Conservation (phyloP, 2,888 invertebrate species). For the Syrista parreyssii region DNA sequence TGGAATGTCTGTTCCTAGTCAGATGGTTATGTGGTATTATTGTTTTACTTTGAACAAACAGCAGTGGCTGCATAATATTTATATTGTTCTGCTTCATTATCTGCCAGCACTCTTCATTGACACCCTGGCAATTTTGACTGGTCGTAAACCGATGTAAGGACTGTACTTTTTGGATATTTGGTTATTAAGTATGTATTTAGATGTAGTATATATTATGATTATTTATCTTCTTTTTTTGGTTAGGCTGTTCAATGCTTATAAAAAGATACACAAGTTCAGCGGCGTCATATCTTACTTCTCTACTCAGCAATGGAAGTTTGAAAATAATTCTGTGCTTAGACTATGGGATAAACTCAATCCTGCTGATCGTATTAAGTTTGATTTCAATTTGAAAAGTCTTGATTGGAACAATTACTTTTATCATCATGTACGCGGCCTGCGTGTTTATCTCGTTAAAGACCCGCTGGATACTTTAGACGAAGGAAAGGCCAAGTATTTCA, state of each 20-base stretch:
- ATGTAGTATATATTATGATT: background rate
- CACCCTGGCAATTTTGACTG: constrained; percentile 66
- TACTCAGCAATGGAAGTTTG: constrained; percentile 79
- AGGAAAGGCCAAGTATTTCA: constrained; percentile 67
- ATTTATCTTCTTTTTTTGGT: background rate
- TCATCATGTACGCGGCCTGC: constrained; percentile 75
- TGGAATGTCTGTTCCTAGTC: constrained; percentile 70
- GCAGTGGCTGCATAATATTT: constrained; percentile 69
- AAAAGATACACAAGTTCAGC: constrained; percentile 78
- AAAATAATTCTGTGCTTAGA: constrained; percentile 70
- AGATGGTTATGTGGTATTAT: constrained; percentile 74
- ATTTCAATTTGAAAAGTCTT: constrained; percentile 76
- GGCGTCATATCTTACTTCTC: constrained; percentile 82
- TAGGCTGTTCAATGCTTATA: constrained; percentile 79
- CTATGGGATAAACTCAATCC: constrained; percentile 72
- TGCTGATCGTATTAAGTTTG: constrained; percentile 73
- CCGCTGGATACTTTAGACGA: constrained; percentile 76
- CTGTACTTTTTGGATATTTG: background rate
- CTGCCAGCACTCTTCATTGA: constrained; percentile 73
- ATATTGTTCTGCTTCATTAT: constrained; percentile 70
- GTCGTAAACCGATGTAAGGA: constrained; percentile 73
- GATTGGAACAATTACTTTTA: constrained; percentile 80
- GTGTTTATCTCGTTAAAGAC: constrained; percentile 82
- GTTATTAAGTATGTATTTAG: background rate
- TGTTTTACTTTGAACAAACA: constrained; percentile 71